Percentiles rank a stretch among this genome's conserved stretches.
Conservation (phyloP, 2,888 invertebrate species). For the Chloroclysta siterata region DNA sequence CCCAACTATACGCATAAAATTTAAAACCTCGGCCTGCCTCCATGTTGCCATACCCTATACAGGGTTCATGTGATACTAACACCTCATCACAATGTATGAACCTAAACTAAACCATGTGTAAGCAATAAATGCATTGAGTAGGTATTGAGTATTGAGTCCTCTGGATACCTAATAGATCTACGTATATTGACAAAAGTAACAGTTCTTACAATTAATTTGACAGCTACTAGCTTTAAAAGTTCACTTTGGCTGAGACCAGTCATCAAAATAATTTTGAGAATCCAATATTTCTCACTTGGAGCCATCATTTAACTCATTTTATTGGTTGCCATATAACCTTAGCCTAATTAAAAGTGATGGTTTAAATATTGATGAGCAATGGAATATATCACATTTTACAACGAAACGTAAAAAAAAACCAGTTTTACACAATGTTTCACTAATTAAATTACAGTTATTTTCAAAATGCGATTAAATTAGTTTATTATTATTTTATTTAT, state of each 20-base stretch:
- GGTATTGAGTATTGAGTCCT: too few relatives aligned
- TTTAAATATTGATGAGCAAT: slow-evolving; percentile 28
- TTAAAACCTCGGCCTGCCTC: too few relatives aligned
- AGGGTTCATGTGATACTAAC: too few relatives aligned
- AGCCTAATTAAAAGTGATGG: slow-evolving; percentile 36
- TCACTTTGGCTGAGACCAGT: slow-evolving; percentile 11
- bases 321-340: slow-evolving; percentile 33
- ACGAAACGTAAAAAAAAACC: slow-evolving; percentile 39
- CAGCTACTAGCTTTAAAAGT: too few relatives aligned
- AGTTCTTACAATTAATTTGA: too few relatives aligned
- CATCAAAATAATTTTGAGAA: slow-evolving; percentile 12
- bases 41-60: too few relatives aligned
- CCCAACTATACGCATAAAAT: too few relatives aligned
- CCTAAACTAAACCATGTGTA: too few relatives aligned
- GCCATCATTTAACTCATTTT: slow-evolving; percentile 23
- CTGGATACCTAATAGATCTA: too few relatives aligned
- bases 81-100: too few relatives aligned
- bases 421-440: slow-evolving; percentile 42
- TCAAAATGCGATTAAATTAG: slow-evolving; percentile 51
- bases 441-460: slow-evolving; percentile 51
- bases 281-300: slow-evolving; percentile 14
- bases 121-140: too few relatives aligned
- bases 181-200: too few relatives aligned
- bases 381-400: slow-evolving; percentile 27
- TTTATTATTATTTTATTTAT: slow-evolving; percentile 57